phyloP scores from a whole-genome alignment of 1,140 invertebrate species.

The Drosophila grimshawi region DNA sequence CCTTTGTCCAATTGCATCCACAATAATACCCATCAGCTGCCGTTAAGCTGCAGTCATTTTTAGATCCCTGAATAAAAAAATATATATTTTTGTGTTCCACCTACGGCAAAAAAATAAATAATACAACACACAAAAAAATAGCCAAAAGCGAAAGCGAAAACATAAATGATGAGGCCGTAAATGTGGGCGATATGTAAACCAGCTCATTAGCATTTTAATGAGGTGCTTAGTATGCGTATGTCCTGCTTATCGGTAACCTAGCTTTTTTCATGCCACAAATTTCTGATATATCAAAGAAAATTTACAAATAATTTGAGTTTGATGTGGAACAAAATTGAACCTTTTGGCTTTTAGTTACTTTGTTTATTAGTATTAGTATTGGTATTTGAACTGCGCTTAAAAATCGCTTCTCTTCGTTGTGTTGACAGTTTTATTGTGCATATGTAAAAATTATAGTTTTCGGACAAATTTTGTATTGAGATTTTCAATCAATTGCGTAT shows the following conservation, averaged over 20 bases:
- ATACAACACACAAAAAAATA: slow-evolving; percentile 45
- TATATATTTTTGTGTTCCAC: not conserved
- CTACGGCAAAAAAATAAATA: slow-evolving; percentile 26
- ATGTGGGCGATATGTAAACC: slow-evolving; percentile 66
- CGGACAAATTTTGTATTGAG: too few species aligned
- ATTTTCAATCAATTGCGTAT: too few species aligned
- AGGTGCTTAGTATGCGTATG: slow-evolving; percentile 67
- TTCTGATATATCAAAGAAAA: not conserved
- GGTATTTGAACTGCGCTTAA: too few species aligned
- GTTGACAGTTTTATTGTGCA: too few species aligned
- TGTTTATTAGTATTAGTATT: too few species aligned
- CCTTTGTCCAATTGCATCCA: not conserved
- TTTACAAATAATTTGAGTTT: slow-evolving; percentile 29
- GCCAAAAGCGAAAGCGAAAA: too few species aligned
- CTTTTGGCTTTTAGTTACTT: too few species aligned
- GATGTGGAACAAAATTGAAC: not conserved
- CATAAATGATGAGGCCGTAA: slow-evolving; percentile 42
- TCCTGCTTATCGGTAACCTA: not conserved
- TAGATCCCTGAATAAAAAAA: not conserved
- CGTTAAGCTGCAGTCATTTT: not conserved
- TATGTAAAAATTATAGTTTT: too few species aligned
- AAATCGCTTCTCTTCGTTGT: too few species aligned
- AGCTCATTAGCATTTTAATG: slow-evolving; percentile 79
- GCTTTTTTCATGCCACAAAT: not conserved
- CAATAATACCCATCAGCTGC: slow-evolving; percentile 43